Percentiles rank a stretch among this genome's conserved stretches.
Evolutionary conservation across 2,888 invertebrate genomes (phyloP).

Genomic region (Melinaea marsaeus): DNA sequence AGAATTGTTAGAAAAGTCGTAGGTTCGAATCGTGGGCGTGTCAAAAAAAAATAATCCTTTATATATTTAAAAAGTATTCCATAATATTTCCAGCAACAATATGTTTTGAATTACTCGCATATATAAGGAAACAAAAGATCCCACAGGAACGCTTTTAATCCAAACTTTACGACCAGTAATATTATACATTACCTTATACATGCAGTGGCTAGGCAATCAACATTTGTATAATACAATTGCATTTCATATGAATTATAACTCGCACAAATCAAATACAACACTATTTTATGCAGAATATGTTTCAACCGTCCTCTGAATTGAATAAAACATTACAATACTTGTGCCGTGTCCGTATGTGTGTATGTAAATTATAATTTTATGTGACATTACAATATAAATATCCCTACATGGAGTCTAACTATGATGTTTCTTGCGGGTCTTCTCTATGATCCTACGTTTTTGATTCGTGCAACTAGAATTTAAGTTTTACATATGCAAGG

Average conservation of each 20-base stretch:
- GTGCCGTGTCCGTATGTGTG: neutral
- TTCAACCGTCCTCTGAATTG: constrained; percentile 24
- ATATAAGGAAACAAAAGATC: constrained; percentile 2
- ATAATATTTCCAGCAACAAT: neutral
- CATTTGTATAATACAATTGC: constrained; percentile 6
- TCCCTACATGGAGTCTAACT: too few species aligned
- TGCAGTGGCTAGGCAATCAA: constrained; percentile 2
- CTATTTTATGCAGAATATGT: constrained; percentile 29
- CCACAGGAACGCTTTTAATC: constrained; percentile 4
- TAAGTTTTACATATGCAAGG: too few species aligned
- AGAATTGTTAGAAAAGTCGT: too few species aligned
- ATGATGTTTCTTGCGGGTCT: too few species aligned
- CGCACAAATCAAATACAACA: constrained; percentile 28
- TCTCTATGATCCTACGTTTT: too few species aligned
- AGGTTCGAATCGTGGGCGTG: too few species aligned
- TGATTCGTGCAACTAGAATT: too few species aligned
- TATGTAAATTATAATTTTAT: too few species aligned
- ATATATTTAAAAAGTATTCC: neutral
- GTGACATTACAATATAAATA: too few species aligned
- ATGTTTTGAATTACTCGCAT: neutral
- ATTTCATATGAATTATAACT: constrained; percentile 25
- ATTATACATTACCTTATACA: neutral
- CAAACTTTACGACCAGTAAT: neutral
- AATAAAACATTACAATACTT: constrained; percentile 29
- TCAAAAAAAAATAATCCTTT: too few species aligned